Evolutionary conservation across 2,888 invertebrate species (phyloP).

Genomic region (Ichneumoninae sp.): DNA sequence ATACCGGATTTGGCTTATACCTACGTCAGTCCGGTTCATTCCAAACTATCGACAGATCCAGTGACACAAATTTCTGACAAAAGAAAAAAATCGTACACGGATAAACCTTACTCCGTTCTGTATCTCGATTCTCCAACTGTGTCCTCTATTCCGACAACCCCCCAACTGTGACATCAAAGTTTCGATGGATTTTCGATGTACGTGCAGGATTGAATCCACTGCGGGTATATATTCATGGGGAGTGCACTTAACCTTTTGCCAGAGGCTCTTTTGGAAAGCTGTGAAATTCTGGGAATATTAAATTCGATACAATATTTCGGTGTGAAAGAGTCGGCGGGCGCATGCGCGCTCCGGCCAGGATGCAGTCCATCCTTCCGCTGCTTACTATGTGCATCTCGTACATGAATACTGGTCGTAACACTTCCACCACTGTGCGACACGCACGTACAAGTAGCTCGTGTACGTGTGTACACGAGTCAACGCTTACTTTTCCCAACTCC

Average conservation of each 20-base stretch:
- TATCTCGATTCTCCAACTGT: neutral
- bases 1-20: slow-evolving; percentile 43
- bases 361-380: neutral
- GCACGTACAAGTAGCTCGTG: neutral
- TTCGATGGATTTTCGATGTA: slow-evolving; percentile 64
- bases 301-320: slow-evolving; percentile 47
- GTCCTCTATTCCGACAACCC: neutral
- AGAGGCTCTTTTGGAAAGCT: slow-evolving; percentile 40
- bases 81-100: neutral
- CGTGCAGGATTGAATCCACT: slow-evolving; percentile 35
- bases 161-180: slow-evolving; percentile 46
- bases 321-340: neutral
- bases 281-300: slow-evolving; percentile 48
- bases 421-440: neutral
- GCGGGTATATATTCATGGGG: slow-evolving; percentile 21
- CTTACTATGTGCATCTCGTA: slow-evolving; percentile 44
- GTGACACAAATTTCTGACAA: neutral
- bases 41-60: neutral
- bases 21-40: neutral
- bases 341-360: neutral
- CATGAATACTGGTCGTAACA: slow-evolving; percentile 5
- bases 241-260: slow-evolving; percentile 51
- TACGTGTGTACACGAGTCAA: slow-evolving; percentile 15
- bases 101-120: neutral
- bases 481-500: slow-evolving; percentile 45